phyloP scores from a whole-genome alignment of 2,797 vertebrate genomes.

The Coccyzus lansbergi region DNA sequence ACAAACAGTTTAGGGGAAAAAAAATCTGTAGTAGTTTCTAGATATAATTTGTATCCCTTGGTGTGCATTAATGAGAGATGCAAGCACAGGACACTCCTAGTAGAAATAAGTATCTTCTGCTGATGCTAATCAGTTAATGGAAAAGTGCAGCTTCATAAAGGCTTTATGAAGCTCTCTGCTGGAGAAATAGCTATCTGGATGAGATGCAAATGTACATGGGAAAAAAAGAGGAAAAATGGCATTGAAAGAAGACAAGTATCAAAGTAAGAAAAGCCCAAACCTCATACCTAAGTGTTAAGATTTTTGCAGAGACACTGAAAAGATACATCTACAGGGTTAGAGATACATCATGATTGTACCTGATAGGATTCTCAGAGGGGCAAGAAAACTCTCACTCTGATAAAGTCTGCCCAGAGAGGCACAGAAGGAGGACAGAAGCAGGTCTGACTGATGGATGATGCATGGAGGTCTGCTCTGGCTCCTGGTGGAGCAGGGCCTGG shows the following conservation, averaged over 20 bases:
- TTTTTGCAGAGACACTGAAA: background rate
- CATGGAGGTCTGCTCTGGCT: background rate
- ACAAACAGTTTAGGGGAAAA: background rate
- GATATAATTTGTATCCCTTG: too few species aligned
- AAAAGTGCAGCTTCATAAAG: background rate
- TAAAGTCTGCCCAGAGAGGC: background rate
- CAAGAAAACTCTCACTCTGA: fast-evolving
- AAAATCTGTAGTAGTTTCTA: background rate
- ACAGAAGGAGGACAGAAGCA: background rate
- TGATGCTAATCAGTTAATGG: constrained; percentile 54
- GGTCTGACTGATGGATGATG: background rate
- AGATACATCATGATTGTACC: background rate
- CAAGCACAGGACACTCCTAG: background rate
- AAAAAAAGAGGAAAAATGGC: background rate
- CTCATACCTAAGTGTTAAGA: background rate
- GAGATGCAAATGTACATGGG: constrained; percentile 32
- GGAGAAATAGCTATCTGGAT: constrained; percentile 17
- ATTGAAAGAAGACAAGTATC: background rate
- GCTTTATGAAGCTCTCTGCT: constrained; percentile 15
- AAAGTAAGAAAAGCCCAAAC: background rate
- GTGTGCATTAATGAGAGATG: background rate
- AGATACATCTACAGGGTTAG: background rate
- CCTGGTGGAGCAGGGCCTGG: background rate
- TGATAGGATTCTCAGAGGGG: background rate
- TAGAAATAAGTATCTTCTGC: constrained; percentile 20